Conservation (phyloP, 2,113 vertebrate genomes). For the Azemiops feae region DNA sequence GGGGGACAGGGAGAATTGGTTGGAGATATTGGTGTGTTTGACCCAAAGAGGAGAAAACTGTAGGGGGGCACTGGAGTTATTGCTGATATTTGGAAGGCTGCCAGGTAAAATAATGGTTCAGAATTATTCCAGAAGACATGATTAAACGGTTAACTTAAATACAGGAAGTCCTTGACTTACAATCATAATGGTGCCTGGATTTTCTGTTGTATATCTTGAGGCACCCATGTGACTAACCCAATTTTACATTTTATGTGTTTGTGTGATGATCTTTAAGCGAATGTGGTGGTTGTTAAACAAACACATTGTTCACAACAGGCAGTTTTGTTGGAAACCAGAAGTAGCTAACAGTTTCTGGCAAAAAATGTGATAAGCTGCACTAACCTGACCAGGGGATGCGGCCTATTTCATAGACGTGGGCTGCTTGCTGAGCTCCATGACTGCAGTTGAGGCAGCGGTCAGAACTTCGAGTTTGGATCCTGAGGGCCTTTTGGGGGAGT, state of each 20-base stretch:
- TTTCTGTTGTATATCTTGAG: too few species aligned
- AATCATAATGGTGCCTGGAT: too few species aligned
- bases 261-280: neutral
- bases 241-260: too few species aligned
- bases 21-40: neutral
- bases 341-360: neutral
- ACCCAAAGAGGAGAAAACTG: neutral
- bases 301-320: neutral
- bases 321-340: neutral
- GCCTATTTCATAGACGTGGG: too few species aligned
- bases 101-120: neutral
- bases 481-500: too few species aligned
- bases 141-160: neutral
- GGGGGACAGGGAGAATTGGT: neutral
- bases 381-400: too few species aligned
- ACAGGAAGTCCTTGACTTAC: too few species aligned
- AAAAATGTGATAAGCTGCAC: too few species aligned
- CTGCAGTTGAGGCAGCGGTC: too few species aligned
- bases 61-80: neutral
- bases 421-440: too few species aligned
- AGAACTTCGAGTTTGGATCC: too few species aligned
- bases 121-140: neutral
- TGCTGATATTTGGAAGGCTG: neutral
- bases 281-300: neutral
- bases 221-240: too few species aligned